A percentile compares a stretch with the other conserved stretches of the same genome.
Conservation (phyloP, 37 sponge, comb jelly and placozoan species). For the Cliona cf. orientalis region DNA sequence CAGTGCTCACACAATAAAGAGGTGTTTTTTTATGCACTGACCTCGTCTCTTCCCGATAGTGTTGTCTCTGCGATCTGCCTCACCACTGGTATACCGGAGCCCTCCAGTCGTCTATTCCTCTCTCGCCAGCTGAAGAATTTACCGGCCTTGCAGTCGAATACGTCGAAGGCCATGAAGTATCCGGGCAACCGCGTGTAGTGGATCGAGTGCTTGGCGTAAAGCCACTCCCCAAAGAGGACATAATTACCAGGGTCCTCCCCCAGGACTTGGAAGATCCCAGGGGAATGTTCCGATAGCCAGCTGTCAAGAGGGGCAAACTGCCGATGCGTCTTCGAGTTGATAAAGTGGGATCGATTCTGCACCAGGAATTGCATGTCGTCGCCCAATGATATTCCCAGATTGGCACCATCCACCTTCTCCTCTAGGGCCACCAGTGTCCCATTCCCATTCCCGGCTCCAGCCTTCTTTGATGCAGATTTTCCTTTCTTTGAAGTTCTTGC, state of each 20-base stretch:
- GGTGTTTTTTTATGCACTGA: conserved; percentile 22
- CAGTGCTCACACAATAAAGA: neutral
- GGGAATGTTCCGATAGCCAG: conserved; percentile 82
- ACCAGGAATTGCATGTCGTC: conserved; percentile 41
- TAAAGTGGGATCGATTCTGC: conserved; percentile 86
- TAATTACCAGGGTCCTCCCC: conserved; percentile 52
- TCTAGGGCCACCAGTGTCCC: conserved; percentile 66
- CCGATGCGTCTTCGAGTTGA: conserved; percentile 79
- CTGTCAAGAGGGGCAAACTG: conserved; percentile 84
- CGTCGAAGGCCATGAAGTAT: conserved; percentile 86
- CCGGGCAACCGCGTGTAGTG: conserved; percentile 86
- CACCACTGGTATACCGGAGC: conserved; percentile 64
- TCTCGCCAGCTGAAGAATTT: conserved; percentile 79
- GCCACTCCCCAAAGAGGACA: conserved; percentile 92
- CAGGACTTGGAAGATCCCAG: conserved; percentile 59
- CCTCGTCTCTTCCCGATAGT: conserved; percentile 68
- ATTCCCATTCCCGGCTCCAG: neutral
- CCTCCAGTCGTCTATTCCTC: conserved; percentile 69
- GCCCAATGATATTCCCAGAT: conserved; percentile 84
- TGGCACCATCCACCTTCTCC: conserved; percentile 96
- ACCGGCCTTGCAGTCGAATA: conserved; percentile 56
- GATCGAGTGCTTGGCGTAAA: conserved; percentile 94
- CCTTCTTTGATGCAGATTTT: neutral
- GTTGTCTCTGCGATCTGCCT: conserved; percentile 61
- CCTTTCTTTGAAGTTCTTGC: neutral